These are phyloP conservation scores for Choreutis nemorana DNA, from an alignment of 2,888 invertebrate species.

Conservation along the genomic window DNA sequence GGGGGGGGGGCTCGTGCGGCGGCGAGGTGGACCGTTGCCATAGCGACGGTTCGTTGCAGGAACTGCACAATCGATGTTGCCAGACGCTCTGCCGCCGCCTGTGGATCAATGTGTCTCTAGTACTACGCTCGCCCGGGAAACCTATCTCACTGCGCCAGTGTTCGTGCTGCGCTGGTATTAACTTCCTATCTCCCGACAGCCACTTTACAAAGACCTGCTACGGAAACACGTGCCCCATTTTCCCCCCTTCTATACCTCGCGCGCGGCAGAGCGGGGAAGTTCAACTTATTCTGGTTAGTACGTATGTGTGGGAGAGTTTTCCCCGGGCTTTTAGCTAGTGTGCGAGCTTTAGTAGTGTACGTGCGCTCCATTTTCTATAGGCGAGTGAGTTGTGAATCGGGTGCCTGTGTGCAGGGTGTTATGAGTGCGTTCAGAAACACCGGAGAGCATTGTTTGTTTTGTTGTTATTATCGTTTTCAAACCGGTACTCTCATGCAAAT, in stretches of 20 bases:
- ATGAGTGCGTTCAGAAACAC: slow-evolving; percentile 35
- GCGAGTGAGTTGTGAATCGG: slow-evolving; percentile 53
- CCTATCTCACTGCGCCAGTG: slow-evolving; percentile 24
- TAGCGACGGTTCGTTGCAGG: slow-evolving; percentile 55
- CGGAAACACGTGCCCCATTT: background rate
- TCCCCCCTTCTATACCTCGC: too few relatives aligned
- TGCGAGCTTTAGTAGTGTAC: slow-evolving; percentile 33
- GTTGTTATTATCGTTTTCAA: slow-evolving; percentile 45
- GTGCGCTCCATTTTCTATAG: slow-evolving; percentile 47
- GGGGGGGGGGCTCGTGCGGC: too few relatives aligned
- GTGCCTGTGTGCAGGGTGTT: slow-evolving; percentile 39
- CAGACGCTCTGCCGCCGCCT: slow-evolving; percentile 46
- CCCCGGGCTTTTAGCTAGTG: slow-evolving; percentile 36
- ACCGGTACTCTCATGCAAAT: slow-evolving; percentile 12
- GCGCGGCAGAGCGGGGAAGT: slow-evolving; percentile 22
- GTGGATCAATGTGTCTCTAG: slow-evolving; percentile 67
- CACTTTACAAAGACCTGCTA: slow-evolving; percentile 1
- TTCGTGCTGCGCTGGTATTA: background rate
- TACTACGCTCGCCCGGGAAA: slow-evolving; percentile 61
- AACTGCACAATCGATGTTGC: slow-evolving; percentile 66
- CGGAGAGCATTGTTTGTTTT: slow-evolving; percentile 50
- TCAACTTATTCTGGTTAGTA: slow-evolving; percentile 19
- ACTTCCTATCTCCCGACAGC: background rate
- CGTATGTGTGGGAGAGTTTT: slow-evolving; percentile 32
- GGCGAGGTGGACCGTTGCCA: slow-evolving; percentile 49